These are phyloP conservation scores for Linurgus olivaceus DNA, from an alignment of 2,797 vertebrate genomes.

Conservation along the genomic window DNA sequence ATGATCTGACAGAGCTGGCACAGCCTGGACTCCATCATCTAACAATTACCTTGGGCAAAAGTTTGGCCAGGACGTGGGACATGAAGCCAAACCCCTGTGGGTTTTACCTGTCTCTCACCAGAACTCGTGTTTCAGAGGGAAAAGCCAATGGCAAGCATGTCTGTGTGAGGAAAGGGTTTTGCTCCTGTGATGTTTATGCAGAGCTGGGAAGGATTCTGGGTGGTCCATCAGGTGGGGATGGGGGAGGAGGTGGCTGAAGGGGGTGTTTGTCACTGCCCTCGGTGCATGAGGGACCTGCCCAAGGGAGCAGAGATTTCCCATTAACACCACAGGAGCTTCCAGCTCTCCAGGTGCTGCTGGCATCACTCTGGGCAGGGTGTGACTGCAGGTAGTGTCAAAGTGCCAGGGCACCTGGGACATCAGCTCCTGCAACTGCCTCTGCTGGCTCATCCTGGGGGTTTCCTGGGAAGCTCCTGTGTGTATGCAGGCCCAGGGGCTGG, in stretches of 20 bases:
- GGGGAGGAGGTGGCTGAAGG: not conserved
- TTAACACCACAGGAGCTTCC: not conserved
- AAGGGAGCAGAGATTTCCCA: not conserved
- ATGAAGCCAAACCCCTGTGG: not conserved
- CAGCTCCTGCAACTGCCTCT: not conserved
- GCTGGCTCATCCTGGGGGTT: not conserved
- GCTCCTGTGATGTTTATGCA: not conserved
- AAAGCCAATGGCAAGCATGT: not conserved
- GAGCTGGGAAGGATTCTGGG: not conserved
- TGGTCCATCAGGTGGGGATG: not conserved
- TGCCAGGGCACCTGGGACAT: not conserved
- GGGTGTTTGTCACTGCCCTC: not conserved
- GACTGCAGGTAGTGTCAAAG: not conserved
- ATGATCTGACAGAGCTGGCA: not conserved
- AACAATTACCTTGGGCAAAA: not conserved
- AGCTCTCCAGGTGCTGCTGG: not conserved
- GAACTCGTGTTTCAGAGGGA: not conserved
- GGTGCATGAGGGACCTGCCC: not conserved
- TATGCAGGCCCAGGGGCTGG: not conserved
- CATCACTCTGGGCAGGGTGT: not conserved
- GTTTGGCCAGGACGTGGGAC: rapidly evolving
- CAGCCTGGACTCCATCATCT: not conserved
- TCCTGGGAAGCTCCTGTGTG: not conserved
- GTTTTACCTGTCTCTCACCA: not conserved
- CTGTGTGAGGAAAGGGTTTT: not conserved